Base-by-base conservation (phyloP, 1,140 invertebrate genomes). In the Drosophila kikkawai region DNA sequence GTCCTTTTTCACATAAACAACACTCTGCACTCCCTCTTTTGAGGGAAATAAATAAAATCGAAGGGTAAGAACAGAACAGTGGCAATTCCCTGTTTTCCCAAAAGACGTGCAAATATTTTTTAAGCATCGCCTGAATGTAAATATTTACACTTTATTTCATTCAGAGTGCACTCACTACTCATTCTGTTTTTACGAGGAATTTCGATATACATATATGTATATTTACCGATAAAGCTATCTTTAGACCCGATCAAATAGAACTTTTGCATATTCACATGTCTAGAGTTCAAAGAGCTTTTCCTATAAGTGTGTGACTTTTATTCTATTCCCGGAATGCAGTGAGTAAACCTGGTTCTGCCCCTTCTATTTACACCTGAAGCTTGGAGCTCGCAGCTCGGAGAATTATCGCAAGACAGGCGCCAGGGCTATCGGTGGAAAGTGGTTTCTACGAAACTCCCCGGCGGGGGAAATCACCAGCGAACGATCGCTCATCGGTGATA, bases 371-470 rank as follows among this genome's bases (percentile, higher is more conserved):
- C 47, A 69, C 64, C 68, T 53, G 32, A 70, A 56, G 48, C 17
- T 26, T 4, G 26, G 19, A 15, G 1, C 13, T 48, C 7, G 19
- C 5, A 26, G 19, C 17, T 45, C n/a, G 34, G 13, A 34, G 50
- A 70, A 55, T 68, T n/a, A n/a, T n/a, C n/a, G 11, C 34, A 57
- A 69, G 64, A 56, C 68, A 56, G 68, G 65, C 65, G 65, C 68
- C 68, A 69, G 42, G 22, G 37, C 26, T 57, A 70, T 70, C 61
- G 29, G 13, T 32, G 41, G 65, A 39, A 69, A 70, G 65, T 41
- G 55, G 41, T 48, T 71, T 71, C 65, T 36, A 57, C 50, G 68
- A 69, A 71, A 69, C 29, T 32, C 7, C 7, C 13, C 17, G 15
- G 11, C 32, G 50, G 68, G 68, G 68, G 42, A 71, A 69, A 69